A percentile compares a stretch with the other conserved stretches of the same genome.
Conservation (phyloP, 2,888 invertebrate species). For the Callyntrura guangdongensis region DNA sequence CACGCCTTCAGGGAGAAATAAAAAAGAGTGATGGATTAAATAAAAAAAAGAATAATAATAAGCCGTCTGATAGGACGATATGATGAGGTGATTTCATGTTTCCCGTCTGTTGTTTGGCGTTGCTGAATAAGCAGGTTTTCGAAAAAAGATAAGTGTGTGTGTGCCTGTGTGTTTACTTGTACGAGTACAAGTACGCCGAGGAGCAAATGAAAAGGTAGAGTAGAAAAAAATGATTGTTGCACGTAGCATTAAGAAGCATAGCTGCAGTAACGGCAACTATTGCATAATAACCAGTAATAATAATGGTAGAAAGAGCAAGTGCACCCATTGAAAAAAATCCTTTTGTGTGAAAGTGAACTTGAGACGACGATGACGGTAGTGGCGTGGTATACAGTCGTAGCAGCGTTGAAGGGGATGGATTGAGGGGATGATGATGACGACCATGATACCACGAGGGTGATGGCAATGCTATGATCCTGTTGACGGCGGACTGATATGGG, state of each 20-base stretch:
- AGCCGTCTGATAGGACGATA: constrained; percentile 19
- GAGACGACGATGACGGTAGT: constrained; percentile 26
- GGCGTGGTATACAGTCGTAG: no score
- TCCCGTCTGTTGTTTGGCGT: background rate
- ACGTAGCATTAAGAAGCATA: no score
- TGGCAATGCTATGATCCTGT: constrained; percentile 38
- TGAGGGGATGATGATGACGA: constrained; percentile 2
- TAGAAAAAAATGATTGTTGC: background rate
- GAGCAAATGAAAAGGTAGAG: background rate
- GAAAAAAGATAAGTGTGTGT: no score
- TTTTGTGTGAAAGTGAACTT: constrained; percentile 71
- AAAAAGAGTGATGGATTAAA: constrained; percentile 37
- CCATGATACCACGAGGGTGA: constrained; percentile 25
- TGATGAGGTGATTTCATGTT: constrained; percentile 20
- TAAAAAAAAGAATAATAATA: constrained; percentile 6
- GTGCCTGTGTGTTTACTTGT: no score
- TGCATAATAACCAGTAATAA: constrained; percentile 18
- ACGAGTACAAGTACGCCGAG: no score
- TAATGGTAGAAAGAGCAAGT: constrained; percentile 39
- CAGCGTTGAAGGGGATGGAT: background rate
- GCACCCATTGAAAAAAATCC: no score
- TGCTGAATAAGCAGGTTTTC: constrained; percentile 14
- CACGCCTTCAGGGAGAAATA: background rate
- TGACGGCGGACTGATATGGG: constrained; percentile 1
- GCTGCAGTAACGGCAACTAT: constrained; percentile 10